A percentile compares a stretch with the other conserved stretches of the same genome.
Evolutionary conservation across 2,797 vertebrate genomes (phyloP).

Genomic region (Staurois parvus): DNA sequence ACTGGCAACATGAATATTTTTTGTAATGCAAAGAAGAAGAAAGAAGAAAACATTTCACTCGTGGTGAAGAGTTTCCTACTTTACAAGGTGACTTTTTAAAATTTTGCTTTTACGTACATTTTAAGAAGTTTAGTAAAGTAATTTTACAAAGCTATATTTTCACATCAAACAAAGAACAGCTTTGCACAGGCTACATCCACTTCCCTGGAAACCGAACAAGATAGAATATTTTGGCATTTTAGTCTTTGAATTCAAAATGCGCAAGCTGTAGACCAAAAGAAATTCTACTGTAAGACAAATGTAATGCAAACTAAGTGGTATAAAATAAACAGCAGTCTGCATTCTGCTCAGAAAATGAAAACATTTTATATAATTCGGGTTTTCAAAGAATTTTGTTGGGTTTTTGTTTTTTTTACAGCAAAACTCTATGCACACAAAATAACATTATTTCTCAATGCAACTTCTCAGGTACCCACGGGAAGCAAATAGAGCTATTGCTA

Average conservation of each 20-base stretch:
- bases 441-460: not conserved
- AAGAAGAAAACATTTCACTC: too few species aligned
- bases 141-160: not conserved
- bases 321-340: not conserved
- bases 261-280: not conserved
- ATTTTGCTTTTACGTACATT: too few species aligned
- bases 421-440: not conserved
- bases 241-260: not conserved
- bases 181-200: not conserved
- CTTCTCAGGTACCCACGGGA: not conserved
- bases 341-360: slow-evolving; percentile 4
- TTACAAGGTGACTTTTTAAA: too few species aligned
- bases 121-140: not conserved
- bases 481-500: not conserved
- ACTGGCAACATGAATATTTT: too few species aligned
- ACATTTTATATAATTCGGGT: not conserved
- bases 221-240: not conserved
- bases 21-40: too few species aligned
- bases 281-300: not conserved
- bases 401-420: not conserved
- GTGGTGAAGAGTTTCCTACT: too few species aligned
- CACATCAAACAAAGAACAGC: too few species aligned
- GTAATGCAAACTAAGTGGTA: not conserved
- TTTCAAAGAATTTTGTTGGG: not conserved
- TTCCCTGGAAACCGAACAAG: not conserved